Percentiles rank a stretch among this genome's conserved stretches.
phyloP scores from a whole-genome alignment of 2,888 invertebrate genomes.

The Habrosyne pyritoides region DNA sequence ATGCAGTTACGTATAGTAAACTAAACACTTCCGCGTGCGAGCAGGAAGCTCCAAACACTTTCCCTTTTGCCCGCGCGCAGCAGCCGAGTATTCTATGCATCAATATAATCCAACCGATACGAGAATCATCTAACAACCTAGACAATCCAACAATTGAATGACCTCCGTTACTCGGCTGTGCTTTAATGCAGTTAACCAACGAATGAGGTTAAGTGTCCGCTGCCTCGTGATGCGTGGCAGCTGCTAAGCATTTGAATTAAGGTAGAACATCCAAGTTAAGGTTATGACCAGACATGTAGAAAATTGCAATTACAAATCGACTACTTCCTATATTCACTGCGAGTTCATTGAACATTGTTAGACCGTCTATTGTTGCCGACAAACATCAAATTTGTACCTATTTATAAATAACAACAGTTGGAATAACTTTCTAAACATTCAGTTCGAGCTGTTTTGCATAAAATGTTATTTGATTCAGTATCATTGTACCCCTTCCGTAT shows the following conservation, averaged over 20 bases:
- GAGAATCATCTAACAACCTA: constrained; percentile 30
- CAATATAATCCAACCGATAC: constrained; percentile 61
- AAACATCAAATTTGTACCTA: constrained; percentile 46
- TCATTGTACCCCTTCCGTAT: constrained; percentile 56
- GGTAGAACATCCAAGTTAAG: constrained; percentile 47
- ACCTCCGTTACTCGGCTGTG: constrained; percentile 44
- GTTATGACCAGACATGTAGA: constrained; percentile 47
- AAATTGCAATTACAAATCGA: constrained; percentile 22
- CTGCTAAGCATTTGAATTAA: constrained; percentile 67
- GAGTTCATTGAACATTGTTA: constrained; percentile 28
- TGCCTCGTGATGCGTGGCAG: constrained; percentile 69
- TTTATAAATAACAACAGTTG: constrained; percentile 44
- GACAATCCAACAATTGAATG: constrained; percentile 21
- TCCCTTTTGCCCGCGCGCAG: constrained; percentile 82
- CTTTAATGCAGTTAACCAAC: constrained; percentile 75
- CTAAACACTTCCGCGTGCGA: constrained; percentile 78
- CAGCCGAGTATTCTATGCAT: constrained; percentile 74
- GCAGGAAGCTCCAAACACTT: constrained; percentile 79
- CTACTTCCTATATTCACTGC: constrained; percentile 17
- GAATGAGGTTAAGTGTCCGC: constrained; percentile 75
- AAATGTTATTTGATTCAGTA: constrained; percentile 45
- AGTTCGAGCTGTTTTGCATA: constrained; percentile 45
- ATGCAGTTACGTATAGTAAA: constrained; percentile 70
- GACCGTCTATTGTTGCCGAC: constrained; percentile 36
- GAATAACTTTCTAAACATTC: constrained; percentile 48